These are phyloP conservation scores for Syrrhaptes paradoxus DNA, from an alignment of 2,113 vertebrate species.

Conservation along the genomic window DNA sequence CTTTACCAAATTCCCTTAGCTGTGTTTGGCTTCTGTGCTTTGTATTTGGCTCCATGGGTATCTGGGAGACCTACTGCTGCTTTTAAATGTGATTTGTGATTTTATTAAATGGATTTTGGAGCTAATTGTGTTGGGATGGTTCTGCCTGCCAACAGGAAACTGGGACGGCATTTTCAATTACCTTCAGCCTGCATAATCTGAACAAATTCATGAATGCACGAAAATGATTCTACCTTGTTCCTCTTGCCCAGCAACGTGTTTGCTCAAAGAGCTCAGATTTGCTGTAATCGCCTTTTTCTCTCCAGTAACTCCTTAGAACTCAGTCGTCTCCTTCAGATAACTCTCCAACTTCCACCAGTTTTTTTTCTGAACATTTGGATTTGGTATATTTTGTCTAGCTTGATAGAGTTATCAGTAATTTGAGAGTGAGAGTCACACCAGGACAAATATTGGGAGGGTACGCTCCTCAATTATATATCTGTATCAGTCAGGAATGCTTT, in stretches of 20 bases:
- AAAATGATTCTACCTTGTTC: background rate
- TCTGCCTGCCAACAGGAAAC: constrained; percentile 43
- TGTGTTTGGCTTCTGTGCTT: background rate
- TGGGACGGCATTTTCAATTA: constrained; percentile 3
- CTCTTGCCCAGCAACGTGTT: constrained; percentile 18
- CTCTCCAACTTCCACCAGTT: background rate
- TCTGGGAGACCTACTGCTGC: background rate
- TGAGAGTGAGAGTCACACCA: background rate
- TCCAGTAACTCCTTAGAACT: constrained; percentile 16
- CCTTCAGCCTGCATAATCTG: constrained; percentile 5
- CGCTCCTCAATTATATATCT: background rate
- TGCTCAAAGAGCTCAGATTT: constrained; percentile 23
- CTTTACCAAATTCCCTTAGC: background rate
- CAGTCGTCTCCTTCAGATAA: background rate
- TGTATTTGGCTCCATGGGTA: background rate
- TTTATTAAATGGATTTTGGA: constrained; percentile 57
- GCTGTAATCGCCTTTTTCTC: constrained; percentile 42
- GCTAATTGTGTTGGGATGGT: constrained; percentile 56
- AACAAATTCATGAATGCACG: constrained; percentile 54
- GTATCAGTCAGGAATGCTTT: background rate
- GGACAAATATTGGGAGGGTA: background rate
- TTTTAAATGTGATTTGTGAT: background rate
- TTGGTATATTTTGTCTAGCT: background rate
- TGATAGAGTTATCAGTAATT: background rate
- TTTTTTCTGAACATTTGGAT: background rate